These are phyloP conservation scores for Chrysolina haemoptera DNA, from an alignment of 2,888 invertebrate genomes.

Conservation along the genomic window DNA sequence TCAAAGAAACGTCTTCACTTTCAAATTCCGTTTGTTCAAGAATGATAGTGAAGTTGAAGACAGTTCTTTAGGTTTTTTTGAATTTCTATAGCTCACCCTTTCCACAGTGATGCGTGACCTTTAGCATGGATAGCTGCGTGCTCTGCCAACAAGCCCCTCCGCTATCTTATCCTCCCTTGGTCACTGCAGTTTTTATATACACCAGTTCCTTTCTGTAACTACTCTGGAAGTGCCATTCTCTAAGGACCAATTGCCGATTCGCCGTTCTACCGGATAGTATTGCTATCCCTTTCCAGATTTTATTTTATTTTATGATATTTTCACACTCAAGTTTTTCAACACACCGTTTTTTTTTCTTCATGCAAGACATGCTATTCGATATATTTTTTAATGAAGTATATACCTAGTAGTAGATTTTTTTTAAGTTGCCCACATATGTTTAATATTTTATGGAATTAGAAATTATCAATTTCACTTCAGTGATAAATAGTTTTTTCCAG, in stretches of 20 bases:
- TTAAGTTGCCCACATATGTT: too few species aligned
- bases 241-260: background rate
- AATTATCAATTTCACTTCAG: too few species aligned
- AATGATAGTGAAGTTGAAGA: background rate
- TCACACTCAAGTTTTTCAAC: too few species aligned
- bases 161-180: constrained; percentile 49
- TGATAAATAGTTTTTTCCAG: too few species aligned
- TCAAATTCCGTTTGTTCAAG: background rate
- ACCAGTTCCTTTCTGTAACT: constrained; percentile 16
- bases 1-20: background rate
- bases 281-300: too few species aligned
- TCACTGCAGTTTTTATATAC: constrained; percentile 13
- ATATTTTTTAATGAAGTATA: too few species aligned
- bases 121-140: constrained; percentile 60
- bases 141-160: constrained; percentile 65
- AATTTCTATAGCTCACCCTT: constrained; percentile 3
- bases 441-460: too few species aligned
- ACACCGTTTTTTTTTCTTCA: too few species aligned
- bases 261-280: background rate
- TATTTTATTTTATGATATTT: too few species aligned
- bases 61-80: background rate
- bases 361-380: too few species aligned
- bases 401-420: too few species aligned
- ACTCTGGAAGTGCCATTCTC: background rate
- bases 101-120: constrained; percentile 30